These are phyloP conservation scores for Calcarius ornatus DNA, from an alignment of 2,113 vertebrate genomes.

Conservation along the genomic window DNA sequence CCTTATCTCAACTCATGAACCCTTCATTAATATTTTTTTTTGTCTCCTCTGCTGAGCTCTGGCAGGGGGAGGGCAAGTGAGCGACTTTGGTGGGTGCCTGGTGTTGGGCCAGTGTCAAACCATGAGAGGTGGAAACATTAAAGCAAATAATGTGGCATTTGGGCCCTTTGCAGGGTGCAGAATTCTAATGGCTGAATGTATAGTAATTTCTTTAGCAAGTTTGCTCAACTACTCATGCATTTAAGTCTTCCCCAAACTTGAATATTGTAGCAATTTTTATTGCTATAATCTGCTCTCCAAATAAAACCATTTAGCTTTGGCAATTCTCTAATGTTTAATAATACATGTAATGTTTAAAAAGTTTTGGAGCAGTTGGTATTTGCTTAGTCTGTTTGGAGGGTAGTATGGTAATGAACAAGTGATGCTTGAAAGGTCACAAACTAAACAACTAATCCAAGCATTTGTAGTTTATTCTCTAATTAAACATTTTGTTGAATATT, in stretches of 20 bases:
- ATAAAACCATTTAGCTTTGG: background rate
- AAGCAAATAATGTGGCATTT: background rate
- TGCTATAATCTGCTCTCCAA: background rate
- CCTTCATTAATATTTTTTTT: accelerated
- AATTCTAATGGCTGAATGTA: background rate
- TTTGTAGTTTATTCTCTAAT: background rate
- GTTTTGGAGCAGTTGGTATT: background rate
- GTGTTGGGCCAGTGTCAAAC: background rate
- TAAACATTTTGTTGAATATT: background rate
- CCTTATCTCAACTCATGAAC: background rate
- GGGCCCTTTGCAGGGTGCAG: no score
- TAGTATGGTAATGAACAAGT: background rate
- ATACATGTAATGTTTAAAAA: background rate
- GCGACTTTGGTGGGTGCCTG: accelerated
- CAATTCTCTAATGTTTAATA: background rate
- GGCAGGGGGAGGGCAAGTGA: background rate
- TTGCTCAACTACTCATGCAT: background rate
- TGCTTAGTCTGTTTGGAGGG: background rate
- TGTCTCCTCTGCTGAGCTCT: background rate
- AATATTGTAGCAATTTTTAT: background rate
- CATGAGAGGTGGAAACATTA: background rate
- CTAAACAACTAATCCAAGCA: background rate
- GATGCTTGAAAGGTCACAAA: slow-evolving; percentile 43
- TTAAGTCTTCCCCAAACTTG: background rate
- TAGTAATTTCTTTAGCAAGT: background rate